Evolutionary conservation across 2,113 vertebrate genomes (phyloP).

Genomic region (Pseudopipra pipra): DNA sequence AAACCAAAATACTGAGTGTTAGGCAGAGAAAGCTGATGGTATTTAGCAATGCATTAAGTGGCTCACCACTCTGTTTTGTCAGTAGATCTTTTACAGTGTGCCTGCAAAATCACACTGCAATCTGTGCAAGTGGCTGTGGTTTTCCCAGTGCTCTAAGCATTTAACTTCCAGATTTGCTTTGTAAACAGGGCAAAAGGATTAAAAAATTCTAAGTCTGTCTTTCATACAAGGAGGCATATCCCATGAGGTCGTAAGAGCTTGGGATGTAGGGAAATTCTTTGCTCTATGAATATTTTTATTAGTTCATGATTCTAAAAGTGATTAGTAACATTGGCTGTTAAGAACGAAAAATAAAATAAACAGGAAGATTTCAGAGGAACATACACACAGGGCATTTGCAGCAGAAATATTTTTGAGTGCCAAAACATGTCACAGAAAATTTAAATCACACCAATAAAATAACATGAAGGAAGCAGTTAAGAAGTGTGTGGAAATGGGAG

Average conservation of each 20-base stretch:
- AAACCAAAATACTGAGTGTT: neutral
- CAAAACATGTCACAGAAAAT: slow-evolving; percentile 1
- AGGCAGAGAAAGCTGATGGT: neutral
- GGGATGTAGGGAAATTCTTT: neutral
- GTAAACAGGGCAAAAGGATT: neutral
- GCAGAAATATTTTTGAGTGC: neutral
- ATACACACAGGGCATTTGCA: neutral
- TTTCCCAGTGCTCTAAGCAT: neutral
- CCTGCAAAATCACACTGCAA: neutral
- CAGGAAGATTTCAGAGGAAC: neutral
- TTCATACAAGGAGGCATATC: neutral
- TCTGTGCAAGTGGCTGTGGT: neutral
- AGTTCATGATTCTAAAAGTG: neutral
- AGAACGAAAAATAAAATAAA: slow-evolving; percentile 1
- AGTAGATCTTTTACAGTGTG: neutral
- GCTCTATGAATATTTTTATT: neutral
- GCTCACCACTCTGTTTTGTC: neutral
- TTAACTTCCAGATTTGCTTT: neutral
- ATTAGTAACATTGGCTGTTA: slow-evolving; percentile 3
- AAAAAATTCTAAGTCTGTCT: neutral
- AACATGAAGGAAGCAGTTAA: slow-evolving; percentile 36
- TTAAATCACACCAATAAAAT: slow-evolving; percentile 15
- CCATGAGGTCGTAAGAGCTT: neutral
- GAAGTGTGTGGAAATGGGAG: slow-evolving; percentile 37
- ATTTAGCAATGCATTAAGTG: neutral